Evolutionary conservation across 2,888 invertebrate genomes (phyloP), one percentile per base, ranked within the genome.

Genomic region (Melanargia galathea): DNA sequence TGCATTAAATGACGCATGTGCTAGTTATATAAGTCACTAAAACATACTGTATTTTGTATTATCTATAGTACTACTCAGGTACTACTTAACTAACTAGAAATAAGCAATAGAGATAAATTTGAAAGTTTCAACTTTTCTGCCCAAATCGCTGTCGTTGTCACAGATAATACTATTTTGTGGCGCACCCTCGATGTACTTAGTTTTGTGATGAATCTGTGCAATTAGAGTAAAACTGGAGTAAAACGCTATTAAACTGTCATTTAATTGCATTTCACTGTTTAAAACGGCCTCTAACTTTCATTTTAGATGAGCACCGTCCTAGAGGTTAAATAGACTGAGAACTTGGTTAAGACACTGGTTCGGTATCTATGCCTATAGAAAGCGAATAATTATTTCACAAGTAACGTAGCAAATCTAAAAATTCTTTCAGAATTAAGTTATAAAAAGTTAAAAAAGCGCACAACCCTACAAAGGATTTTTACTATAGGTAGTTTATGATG

Each of bases 181-280:
- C 60, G 49, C 74, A 79, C 68, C 79, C 81, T 76, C 79, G 77
- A 82, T 83, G 81, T 75, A n/a, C n/a, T n/a, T n/a, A 73, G 75
- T 75, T 75, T 81, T 81, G 80, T 79, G 83, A 83, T 82, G 83
- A 85, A 77, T 80, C 79, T 70, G 71, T 71, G 80, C 83, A 90
- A 89, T 90, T 86, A 87, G 86, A 88, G 83, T 87, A 86, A 87
- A 87, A 86, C 84, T 86, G 87, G 86, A 88, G 83, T 87, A 86
- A 87, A 87, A 86, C 84, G 84, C 73, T 77, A 75, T 81, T 84
- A 84, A 87, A 84, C 80, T 81, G 85, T 84, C 84, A 87, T 90
- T 87, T 86, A 77, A 81, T 73, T 76, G 77, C 83, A 82, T 87
- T 84, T 84, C 81, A 81, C 84, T 84, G 85, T 80, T 88, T 84